phyloP scores from a whole-genome alignment of 64 coral and sea anemone genomes.

The Montipora cactus region DNA sequence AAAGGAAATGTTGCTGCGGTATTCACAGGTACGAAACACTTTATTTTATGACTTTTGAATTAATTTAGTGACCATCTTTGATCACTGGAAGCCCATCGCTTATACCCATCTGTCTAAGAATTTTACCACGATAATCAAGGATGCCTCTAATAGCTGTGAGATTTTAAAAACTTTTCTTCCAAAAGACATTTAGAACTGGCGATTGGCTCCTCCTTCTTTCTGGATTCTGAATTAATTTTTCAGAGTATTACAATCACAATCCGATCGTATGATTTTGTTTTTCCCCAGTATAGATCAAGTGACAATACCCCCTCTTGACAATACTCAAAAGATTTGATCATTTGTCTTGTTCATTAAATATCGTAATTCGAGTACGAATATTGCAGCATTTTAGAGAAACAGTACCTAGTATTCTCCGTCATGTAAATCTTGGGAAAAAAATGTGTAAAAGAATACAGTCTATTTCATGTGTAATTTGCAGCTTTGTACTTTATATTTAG shows the following conservation, averaged over 20 bases:
- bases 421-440: neutral
- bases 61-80: neutral
- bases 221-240: neutral
- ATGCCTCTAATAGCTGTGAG: neutral
- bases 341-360: neutral
- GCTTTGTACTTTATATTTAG: neutral
- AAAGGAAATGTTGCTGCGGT: neutral
- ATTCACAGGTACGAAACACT: neutral
- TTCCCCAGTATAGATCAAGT: neutral
- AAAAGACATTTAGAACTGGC: neutral
- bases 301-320: neutral
- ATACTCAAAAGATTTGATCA: neutral
- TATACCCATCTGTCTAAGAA: neutral
- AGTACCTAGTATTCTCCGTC: neutral
- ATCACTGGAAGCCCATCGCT: neutral
- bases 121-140: neutral
- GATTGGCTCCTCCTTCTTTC: neutral
- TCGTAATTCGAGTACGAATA: neutral
- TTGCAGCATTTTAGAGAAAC: neutral
- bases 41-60: neutral
- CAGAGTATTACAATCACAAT: neutral
- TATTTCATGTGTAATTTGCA: neutral
- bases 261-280: neutral
- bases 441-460: neutral
- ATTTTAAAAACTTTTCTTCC: neutral